Evolutionary conservation across 2,113 vertebrate species (phyloP).

Genomic region (Phylloscopus trochiloides): DNA sequence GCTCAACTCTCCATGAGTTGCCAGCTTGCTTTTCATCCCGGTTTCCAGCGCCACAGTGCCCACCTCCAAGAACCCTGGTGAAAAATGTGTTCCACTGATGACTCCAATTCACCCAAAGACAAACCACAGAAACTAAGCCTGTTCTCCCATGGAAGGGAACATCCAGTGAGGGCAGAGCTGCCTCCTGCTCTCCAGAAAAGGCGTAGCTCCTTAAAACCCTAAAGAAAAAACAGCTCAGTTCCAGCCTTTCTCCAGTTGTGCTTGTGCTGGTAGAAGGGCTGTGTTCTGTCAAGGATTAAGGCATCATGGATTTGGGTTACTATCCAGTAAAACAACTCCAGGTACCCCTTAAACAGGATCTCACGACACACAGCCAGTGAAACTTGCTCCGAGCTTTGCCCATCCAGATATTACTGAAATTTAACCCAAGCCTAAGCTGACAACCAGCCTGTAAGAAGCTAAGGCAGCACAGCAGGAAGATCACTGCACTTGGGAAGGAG

Average conservation of each 20-base stretch:
- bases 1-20: rapidly evolving
- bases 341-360: background rate
- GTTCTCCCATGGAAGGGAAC: background rate
- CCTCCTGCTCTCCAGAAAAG: background rate
- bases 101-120: background rate
- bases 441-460: background rate
- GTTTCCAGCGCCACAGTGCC: background rate
- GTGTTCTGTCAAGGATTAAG: background rate
- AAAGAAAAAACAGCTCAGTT: background rate
- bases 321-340: background rate
- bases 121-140: background rate
- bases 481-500: background rate
- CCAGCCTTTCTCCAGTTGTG: background rate
- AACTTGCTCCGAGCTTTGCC: rapidly evolving
- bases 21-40: background rate
- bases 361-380: rapidly evolving
- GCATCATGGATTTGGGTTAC: background rate
- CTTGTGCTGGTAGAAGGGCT: background rate
- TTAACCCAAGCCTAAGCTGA: background rate
- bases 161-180: background rate
- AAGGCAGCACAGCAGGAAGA: background rate
- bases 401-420: rapidly evolving
- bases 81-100: background rate
- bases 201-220: background rate
- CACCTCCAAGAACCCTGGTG: background rate